Percentiles rank a stretch among this genome's conserved stretches.
These are phyloP conservation scores for Meiosimyza decipiens DNA, from an alignment of 2,888 invertebrate species.

Conservation along the genomic window DNA sequence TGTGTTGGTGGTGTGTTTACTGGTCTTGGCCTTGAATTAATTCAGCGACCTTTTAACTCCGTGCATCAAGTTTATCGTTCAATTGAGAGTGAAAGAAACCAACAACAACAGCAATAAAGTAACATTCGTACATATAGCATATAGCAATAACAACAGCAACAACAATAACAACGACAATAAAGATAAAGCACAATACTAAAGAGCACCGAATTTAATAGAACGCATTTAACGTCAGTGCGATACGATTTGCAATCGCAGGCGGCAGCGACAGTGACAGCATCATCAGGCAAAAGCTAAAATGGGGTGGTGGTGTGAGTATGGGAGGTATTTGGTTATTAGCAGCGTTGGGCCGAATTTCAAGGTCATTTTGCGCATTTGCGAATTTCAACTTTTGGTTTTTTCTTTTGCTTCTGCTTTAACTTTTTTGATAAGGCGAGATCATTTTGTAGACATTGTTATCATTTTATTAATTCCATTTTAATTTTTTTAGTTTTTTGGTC, in stretches of 20 bases:
- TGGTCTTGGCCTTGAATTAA: constrained; percentile 63
- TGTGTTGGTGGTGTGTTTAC: constrained; percentile 42
- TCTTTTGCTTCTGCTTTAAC: background rate
- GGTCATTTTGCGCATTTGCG: constrained; percentile 5
- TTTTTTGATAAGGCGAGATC: background rate
- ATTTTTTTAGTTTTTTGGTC: background rate
- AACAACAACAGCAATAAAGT: constrained; percentile 22
- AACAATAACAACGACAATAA: constrained; percentile 3
- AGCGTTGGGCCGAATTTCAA: background rate
- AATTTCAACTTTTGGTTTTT: background rate
- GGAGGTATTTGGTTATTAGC: background rate
- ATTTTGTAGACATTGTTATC: constrained; percentile 11
- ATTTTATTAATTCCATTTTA: background rate
- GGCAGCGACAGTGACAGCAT: background rate
- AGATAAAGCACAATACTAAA: background rate
- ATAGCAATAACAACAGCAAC: constrained; percentile 9
- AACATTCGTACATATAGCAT: background rate
- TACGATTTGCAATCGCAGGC: background rate
- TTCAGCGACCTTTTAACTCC: constrained; percentile 62
- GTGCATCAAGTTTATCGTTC: constrained; percentile 56
- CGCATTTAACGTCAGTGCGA: constrained; percentile 10
- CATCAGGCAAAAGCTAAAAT: background rate
- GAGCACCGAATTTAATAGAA: background rate
- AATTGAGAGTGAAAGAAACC: constrained; percentile 39
- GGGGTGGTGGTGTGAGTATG: background rate